Evolutionary conservation across 2,888 invertebrate genomes (phyloP).

Genomic region (Eulithis prunata): DNA sequence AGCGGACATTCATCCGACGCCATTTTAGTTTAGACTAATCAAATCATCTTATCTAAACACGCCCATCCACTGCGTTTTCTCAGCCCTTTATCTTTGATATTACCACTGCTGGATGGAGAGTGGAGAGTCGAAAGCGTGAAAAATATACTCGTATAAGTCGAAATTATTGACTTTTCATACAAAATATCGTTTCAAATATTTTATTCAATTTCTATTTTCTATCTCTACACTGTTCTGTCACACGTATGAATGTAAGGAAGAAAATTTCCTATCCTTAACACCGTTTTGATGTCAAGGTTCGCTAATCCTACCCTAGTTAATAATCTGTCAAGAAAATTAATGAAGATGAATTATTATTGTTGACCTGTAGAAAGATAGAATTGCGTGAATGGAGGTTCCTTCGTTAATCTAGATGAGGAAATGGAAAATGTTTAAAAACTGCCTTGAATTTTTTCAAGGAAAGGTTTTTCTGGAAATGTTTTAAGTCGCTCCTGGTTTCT

Average conservation of each 20-base stretch:
- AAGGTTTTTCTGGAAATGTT: constrained; percentile 2
- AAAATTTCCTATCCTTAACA: too few relatives aligned
- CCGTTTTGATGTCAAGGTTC: not conserved
- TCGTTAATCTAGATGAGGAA: constrained; percentile 6
- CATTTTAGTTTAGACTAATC: not conserved
- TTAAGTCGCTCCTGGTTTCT: constrained; percentile 20
- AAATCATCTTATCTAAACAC: not conserved
- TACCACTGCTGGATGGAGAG: too few relatives aligned
- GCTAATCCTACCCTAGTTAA: constrained; percentile 10
- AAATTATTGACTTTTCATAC: too few relatives aligned
- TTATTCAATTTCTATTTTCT: too few relatives aligned
- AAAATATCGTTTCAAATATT: too few relatives aligned
- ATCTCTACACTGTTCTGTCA: too few relatives aligned
- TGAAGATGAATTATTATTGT: constrained; percentile 27
- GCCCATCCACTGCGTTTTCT: too few relatives aligned
- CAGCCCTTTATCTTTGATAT: too few relatives aligned
- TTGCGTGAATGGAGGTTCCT: constrained; percentile 15
- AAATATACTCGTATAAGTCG: too few relatives aligned
- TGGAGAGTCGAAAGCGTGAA: too few relatives aligned
- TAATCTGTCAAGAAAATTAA: constrained; percentile 3
- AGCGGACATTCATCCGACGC: too few relatives aligned
- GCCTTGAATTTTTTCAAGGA: not conserved
- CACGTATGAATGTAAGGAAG: too few relatives aligned
- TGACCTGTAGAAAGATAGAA: constrained; percentile 31
- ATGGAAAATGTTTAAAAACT: constrained; percentile 3